phyloP scores from a whole-genome alignment of 2,888 invertebrate genomes.

The Pediacus dermestoides region DNA sequence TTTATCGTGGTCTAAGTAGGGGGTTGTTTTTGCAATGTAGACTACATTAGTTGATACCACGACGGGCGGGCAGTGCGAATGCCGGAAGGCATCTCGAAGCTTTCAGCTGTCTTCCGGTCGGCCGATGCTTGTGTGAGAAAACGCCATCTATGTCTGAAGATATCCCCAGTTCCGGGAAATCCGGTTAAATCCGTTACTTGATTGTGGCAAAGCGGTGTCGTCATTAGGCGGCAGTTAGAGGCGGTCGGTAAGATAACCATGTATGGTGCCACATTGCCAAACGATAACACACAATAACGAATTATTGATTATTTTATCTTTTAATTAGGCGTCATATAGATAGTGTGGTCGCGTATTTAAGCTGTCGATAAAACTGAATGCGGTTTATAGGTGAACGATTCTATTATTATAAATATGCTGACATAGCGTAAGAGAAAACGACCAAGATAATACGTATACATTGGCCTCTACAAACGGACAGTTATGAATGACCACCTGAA shows the following conservation, averaged over 20 bases:
- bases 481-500: slow-evolving; percentile 17
- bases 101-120: slow-evolving; percentile 26
- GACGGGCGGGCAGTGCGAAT: too few species aligned
- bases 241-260: too few species aligned
- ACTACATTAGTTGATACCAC: too few species aligned
- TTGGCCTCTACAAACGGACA: slow-evolving; percentile 8
- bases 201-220: slow-evolving; percentile 14
- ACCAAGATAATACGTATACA: neutral
- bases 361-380: slow-evolving; percentile 3
- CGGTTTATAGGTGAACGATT: slow-evolving; percentile 5
- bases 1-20: too few species aligned
- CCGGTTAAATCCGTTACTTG: slow-evolving; percentile 7
- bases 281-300: too few species aligned
- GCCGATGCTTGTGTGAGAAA: slow-evolving; percentile 5
- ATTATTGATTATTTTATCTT: slow-evolving; percentile 27
- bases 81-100: slow-evolving; percentile 21
- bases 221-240: slow-evolving; percentile 17
- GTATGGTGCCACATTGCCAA: too few species aligned
- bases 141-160: slow-evolving; percentile 4
- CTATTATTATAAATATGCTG: slow-evolving; percentile 6
- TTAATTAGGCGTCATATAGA: slow-evolving; percentile 24
- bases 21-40: too few species aligned
- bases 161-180: slow-evolving; percentile 2
- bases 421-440: slow-evolving; percentile 4
- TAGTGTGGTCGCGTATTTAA: slow-evolving; percentile 9